phyloP scores from a whole-genome alignment of 2,888 invertebrate genomes.

The Nomada lathburiana region DNA sequence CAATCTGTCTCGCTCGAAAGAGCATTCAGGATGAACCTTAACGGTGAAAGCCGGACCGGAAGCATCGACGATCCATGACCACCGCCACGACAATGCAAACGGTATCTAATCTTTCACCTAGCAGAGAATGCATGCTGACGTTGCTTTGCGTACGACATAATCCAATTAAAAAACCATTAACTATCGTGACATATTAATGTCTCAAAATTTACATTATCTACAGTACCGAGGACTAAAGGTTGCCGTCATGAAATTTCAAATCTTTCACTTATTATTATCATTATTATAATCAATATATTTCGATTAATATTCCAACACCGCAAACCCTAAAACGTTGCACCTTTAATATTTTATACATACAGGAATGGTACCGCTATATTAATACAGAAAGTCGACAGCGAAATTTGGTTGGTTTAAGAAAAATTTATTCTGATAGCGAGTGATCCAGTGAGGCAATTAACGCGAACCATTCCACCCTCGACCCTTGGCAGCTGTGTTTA shows the following conservation, averaged over 20 bases:
- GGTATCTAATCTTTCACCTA: constrained; percentile 63
- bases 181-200: neutral
- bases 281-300: too few relatives aligned
- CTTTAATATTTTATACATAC: too few relatives aligned
- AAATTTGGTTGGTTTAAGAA: neutral
- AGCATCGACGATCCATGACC: constrained; percentile 76
- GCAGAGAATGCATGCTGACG: constrained; percentile 30
- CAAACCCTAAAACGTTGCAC: neutral
- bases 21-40: constrained; percentile 74
- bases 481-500: constrained; percentile 16
- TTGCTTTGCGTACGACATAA: neutral
- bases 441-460: constrained; percentile 57
- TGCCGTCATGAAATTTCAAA: too few relatives aligned
- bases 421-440: constrained; percentile 20
- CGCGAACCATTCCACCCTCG: constrained; percentile 19
- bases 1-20: constrained; percentile 71
- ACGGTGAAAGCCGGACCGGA: constrained; percentile 77
- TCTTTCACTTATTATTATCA: too few relatives aligned
- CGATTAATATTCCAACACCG: too few relatives aligned
- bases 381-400: neutral
- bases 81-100: constrained; percentile 65
- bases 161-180: neutral
- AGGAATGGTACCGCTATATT: neutral
- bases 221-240: too few relatives aligned
- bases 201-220: too few relatives aligned